Percentiles rank a stretch among this genome's conserved stretches.
Conservation (phyloP, 2,888 invertebrate genomes). For the Amphipoea oculea region DNA sequence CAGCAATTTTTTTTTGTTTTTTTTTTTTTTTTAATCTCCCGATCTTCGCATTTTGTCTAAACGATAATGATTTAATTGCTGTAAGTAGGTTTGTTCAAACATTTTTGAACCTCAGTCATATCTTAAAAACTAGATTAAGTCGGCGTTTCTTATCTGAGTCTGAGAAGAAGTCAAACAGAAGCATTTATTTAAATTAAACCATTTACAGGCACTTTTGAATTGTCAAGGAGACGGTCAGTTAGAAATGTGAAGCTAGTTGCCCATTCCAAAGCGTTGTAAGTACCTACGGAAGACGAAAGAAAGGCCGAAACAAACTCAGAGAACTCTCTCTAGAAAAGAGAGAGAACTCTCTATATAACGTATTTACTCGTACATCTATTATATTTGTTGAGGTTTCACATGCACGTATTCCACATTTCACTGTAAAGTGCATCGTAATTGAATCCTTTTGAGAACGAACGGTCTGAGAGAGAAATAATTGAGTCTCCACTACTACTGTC, state of each 20-base stretch:
- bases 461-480: conserved; percentile 40
- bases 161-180: background rate
- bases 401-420: conserved; percentile 29
- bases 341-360: background rate
- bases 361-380: conserved; percentile 16
- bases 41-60: background rate
- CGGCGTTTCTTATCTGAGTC: background rate
- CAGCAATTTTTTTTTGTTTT: too few species aligned
- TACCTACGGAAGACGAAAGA: background rate
- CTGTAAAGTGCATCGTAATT: conserved; percentile 53
- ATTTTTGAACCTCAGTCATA: background rate
- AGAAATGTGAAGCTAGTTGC: background rate
- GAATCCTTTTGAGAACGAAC: conserved; percentile 53
- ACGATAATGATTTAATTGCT: background rate
- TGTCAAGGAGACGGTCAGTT: too few species aligned
- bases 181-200: background rate
- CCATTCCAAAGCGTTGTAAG: background rate
- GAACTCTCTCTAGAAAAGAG: background rate
- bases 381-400: conserved; percentile 17
- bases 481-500: conserved; percentile 17
- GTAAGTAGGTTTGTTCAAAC: background rate
- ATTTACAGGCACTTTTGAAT: background rate
- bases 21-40: too few species aligned
- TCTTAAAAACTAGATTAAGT: background rate
- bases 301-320: background rate